phyloP scores from a whole-genome alignment of 2,888 invertebrate genomes.

The Opisthograptis luteolata region DNA sequence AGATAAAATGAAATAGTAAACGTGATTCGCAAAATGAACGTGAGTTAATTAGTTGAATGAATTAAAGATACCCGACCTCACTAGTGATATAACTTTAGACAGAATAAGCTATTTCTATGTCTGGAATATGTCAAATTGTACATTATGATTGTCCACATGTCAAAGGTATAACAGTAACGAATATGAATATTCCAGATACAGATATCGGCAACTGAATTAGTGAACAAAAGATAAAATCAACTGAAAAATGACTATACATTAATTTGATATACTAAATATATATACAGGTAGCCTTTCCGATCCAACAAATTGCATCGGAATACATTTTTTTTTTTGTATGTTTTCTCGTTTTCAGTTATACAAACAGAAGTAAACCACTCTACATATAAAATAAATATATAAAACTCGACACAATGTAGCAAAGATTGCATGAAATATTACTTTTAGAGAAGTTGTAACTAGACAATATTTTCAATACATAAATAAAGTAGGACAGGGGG shows the following conservation, averaged over 20 bases:
- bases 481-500: conserved; percentile 58
- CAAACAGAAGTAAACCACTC: conserved; percentile 80
- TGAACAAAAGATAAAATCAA: conserved; percentile 61
- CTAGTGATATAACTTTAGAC: conserved; percentile 60
- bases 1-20: conserved; percentile 66
- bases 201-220: conserved; percentile 51
- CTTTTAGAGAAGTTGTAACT: conserved; percentile 66
- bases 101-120: conserved; percentile 46
- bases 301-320: conserved; percentile 67
- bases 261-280: conserved; percentile 73
- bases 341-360: conserved; percentile 74
- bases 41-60: conserved; percentile 62
- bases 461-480: conserved; percentile 71
- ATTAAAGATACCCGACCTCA: conserved; percentile 75
- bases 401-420: conserved; percentile 79
- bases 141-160: conserved; percentile 37
- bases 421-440: conserved; percentile 68
- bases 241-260: conserved; percentile 69
- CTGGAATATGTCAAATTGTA: conserved; percentile 44
- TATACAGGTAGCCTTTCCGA: conserved; percentile 71
- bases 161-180: conserved; percentile 13
- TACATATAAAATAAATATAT: conserved; percentile 77
- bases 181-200: conserved; percentile 53
- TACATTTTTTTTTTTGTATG: conserved; percentile 64
- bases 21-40: conserved; percentile 64